phyloP scores from a whole-genome alignment of 2,113 vertebrate genomes.

The Heliornis fulica region DNA sequence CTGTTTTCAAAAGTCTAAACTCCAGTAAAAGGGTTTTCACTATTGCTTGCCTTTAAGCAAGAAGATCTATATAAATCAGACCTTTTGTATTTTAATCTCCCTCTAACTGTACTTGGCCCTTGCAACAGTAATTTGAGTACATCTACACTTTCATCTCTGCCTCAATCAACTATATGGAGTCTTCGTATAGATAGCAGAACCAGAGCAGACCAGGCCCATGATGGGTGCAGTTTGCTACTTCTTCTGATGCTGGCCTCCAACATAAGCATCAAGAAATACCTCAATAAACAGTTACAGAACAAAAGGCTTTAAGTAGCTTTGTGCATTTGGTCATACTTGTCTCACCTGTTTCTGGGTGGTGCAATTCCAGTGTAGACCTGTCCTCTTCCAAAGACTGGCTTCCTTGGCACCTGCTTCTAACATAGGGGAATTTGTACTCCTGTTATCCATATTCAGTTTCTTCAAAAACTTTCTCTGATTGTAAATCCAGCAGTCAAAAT shows the following conservation, averaged over 20 bases:
- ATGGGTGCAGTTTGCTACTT: background rate
- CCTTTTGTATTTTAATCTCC: background rate
- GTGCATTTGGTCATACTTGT: background rate
- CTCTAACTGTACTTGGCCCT: background rate
- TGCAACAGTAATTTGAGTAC: background rate
- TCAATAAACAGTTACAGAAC: background rate
- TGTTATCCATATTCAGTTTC: background rate
- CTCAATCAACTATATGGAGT: background rate
- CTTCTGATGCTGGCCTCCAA: background rate
- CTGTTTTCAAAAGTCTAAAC: background rate
- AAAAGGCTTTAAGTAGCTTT: background rate
- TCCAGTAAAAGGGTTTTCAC: background rate
- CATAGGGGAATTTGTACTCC: background rate
- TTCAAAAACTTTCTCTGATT: background rate
- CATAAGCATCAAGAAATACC: background rate
- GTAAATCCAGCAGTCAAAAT: background rate
- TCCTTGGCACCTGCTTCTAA: background rate
- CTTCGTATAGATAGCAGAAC: background rate
- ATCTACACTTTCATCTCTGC: background rate
- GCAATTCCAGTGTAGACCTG: background rate
- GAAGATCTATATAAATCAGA: background rate
- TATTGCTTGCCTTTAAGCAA: background rate
- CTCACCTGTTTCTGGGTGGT: background rate
- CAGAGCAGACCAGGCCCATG: background rate
- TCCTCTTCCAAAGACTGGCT: background rate